A percentile compares a stretch with the other conserved stretches of the same genome.
Conservation (phyloP, 1,140 invertebrate species). For the Harpegnathos saltator region DNA sequence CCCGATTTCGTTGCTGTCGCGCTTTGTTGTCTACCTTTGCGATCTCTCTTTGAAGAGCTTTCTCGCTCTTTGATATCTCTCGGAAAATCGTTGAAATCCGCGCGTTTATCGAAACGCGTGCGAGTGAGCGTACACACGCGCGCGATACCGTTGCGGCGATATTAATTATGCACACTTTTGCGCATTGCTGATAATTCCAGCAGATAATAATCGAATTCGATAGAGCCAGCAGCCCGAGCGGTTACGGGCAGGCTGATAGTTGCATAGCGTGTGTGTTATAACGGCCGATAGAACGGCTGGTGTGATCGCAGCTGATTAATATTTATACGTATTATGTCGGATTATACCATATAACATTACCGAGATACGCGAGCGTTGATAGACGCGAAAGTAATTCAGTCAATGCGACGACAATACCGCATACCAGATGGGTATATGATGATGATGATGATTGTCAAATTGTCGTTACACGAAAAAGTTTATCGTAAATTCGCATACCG, state of each 20-base stretch:
- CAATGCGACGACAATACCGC: not conserved
- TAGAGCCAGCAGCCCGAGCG: slow-evolving; percentile 8
- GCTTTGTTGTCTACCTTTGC: not conserved
- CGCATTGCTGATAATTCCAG: not conserved
- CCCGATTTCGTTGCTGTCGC: not conserved
- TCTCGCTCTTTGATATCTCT: not conserved
- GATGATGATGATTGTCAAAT: too few relatives aligned
- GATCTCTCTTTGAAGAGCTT: not conserved
- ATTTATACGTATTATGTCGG: slow-evolving; percentile 13
- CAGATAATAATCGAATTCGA: not conserved
- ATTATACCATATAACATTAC: not conserved
- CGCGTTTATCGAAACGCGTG: slow-evolving; percentile 1
- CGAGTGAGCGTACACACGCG: too few relatives aligned
- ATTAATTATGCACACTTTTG: slow-evolving; percentile 37
- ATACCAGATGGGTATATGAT: not conserved
- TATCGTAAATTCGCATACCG: not conserved
- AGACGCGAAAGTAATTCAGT: not conserved
- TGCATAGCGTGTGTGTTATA: not conserved
- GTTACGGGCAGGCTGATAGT: not conserved
- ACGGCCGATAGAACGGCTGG: not conserved
- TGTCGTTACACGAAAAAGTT: not conserved
- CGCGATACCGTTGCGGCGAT: not conserved
- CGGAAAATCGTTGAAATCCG: not conserved
- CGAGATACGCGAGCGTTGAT: not conserved
- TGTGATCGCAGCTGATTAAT: not conserved